Conservation (phyloP, 2,888 invertebrate genomes). For the Pyrrhopygopsis socrates region DNA sequence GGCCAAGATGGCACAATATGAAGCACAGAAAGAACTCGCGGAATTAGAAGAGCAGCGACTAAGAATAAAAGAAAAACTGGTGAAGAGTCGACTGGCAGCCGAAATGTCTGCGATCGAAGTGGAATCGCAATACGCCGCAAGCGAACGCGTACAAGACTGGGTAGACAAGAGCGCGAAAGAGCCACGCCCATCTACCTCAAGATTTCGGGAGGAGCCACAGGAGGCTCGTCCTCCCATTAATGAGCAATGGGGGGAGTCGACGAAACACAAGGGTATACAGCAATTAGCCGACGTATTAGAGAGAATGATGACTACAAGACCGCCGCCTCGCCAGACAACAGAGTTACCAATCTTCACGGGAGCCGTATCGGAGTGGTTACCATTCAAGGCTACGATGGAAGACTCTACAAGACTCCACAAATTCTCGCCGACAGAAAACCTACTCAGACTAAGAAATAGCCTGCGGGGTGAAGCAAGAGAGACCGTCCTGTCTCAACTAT, state of each 20-base stretch:
- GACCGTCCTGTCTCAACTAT: background rate
- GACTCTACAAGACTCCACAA: background rate
- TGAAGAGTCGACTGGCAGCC: background rate
- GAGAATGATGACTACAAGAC: background rate
- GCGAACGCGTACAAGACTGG: background rate
- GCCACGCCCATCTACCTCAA: background rate
- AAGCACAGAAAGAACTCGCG: background rate
- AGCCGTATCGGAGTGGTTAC: background rate
- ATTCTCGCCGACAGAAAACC: background rate
- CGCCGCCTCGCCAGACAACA: background rate
- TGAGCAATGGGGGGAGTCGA: background rate
- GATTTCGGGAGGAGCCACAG: background rate
- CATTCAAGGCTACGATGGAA: background rate
- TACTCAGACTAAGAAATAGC: background rate
- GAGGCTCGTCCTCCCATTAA: background rate
- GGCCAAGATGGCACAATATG: background rate
- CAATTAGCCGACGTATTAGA: background rate
- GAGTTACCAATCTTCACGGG: background rate
- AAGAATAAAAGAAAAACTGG: background rate
- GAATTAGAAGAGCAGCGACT: background rate
- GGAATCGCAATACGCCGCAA: background rate
- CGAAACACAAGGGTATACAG: background rate
- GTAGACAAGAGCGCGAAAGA: conserved; percentile 3
- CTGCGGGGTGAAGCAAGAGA: background rate
- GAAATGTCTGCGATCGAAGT: background rate